Evolutionary conservation across 2,113 vertebrate genomes (phyloP), one percentile per base, ranked within the genome.

Genomic region (Patagioenas fasciata): DNA sequence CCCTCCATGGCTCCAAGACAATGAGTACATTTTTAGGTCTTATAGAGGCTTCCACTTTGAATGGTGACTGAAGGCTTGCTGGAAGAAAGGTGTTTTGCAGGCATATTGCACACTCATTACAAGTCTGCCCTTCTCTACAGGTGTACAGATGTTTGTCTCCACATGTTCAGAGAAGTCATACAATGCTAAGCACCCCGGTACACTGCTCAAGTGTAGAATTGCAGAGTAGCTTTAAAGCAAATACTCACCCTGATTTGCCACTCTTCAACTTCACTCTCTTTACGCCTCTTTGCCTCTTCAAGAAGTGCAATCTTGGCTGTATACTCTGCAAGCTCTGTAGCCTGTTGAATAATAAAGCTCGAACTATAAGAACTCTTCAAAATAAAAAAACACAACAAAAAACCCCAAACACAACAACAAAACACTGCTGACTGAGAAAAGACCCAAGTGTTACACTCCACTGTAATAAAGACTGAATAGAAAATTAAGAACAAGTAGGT

Each of bases 171-270:
- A 50, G 64, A 58, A 50, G 11, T 56, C 75, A 13, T 2, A 54
- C 5, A 11, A 48, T 40, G 65, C 69, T 66, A 38, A 80, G 56
- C 47, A 29, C 44, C 10, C 13, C 3, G 1, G 36, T 13, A 10
- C 3, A 19, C 32, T 80, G 81, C 67, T 70, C 54, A 31, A 32
- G 10, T 4, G 24, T 1, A 56, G 60, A 67, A 47, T 47, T 47
- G 44, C 44, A 47, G 44, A 47, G 44, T 47, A 47, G 23, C 54
- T 57, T 71, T 3, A 48, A 82, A 65, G 34, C n/a, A 48, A 21
- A 50, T 84, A 92, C 98, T 98, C 93, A 99, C 99, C 98, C 97
- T 98, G 92, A 98, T 97, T 91, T 99, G 98, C 99, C 99, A 99
- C 83, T 98, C 96, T 71, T 98, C 94, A 3, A 98, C 99, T 89